phyloP scores from a whole-genome alignment of 2,888 invertebrate genomes.

The Agonopterix alstromeriana region DNA sequence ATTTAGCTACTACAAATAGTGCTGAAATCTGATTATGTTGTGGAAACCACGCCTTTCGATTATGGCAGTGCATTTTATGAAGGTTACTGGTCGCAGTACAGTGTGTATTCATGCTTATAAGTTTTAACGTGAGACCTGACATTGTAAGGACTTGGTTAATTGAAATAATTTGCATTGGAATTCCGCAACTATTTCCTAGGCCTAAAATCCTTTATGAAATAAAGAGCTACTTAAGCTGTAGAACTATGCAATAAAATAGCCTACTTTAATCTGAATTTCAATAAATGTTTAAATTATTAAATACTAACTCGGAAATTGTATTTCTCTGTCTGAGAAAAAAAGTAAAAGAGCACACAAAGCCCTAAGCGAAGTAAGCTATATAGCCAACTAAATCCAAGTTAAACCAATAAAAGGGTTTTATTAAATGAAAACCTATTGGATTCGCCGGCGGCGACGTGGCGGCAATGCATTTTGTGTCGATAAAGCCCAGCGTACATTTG shows the following conservation, averaged over 20 bases:
- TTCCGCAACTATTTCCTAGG: too few relatives aligned
- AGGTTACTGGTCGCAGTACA: too few relatives aligned
- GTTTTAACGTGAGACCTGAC: too few relatives aligned
- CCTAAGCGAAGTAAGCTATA: conserved; percentile 24
- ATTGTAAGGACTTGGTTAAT: too few relatives aligned
- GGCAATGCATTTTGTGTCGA: conserved; percentile 45
- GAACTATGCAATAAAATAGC: too few relatives aligned
- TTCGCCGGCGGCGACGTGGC: conserved; percentile 45
- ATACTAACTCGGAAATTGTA: too few relatives aligned
- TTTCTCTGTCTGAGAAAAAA: background rate
- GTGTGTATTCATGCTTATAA: too few relatives aligned
- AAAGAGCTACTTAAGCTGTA: too few relatives aligned
- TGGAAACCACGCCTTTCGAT: conserved; percentile 24
- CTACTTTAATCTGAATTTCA: too few relatives aligned
- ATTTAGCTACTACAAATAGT: background rate
- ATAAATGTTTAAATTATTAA: too few relatives aligned
- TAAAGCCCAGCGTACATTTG: conserved; percentile 27
- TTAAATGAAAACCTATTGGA: conserved; percentile 72
- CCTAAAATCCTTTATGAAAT: too few relatives aligned
- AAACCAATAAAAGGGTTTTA: conserved; percentile 73
- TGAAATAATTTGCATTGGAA: too few relatives aligned
- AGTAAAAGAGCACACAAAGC: conserved; percentile 20
- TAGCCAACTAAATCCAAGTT: conserved; percentile 59
- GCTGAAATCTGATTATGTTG: conserved; percentile 11
- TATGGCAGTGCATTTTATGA: conserved; percentile 3